These are phyloP conservation scores for Abscondita cerata DNA, from an alignment of 2,888 invertebrate genomes.

Conservation along the genomic window DNA sequence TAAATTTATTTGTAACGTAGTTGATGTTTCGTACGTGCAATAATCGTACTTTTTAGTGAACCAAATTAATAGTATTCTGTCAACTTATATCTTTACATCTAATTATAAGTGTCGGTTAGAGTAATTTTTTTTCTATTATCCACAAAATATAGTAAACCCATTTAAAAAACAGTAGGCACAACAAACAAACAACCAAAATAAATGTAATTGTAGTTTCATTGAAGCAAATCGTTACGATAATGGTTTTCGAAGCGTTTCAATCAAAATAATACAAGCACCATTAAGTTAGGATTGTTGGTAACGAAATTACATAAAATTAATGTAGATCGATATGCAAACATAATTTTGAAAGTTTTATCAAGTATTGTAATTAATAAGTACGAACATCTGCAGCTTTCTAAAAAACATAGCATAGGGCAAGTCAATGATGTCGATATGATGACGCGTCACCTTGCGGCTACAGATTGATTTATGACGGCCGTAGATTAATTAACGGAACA, in stretches of 20 bases:
- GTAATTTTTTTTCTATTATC: no score
- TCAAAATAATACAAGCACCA: not conserved
- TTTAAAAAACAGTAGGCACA: no score
- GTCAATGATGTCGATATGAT: slow-evolving; percentile 61
- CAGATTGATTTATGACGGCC: slow-evolving; percentile 59
- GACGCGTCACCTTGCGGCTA: slow-evolving; percentile 60
- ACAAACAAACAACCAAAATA: no score
- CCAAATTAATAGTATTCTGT: no score
- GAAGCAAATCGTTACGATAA: no score
- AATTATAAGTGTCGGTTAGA: no score
- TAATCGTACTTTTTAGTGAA: no score
- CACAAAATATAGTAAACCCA: no score
- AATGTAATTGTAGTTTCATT: no score
- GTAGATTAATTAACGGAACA: slow-evolving; percentile 56
- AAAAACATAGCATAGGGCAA: slow-evolving; percentile 48
- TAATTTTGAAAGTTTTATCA: slow-evolving; percentile 18
- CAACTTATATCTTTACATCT: no score
- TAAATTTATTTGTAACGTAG: no score
- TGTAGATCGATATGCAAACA: slow-evolving; percentile 12
- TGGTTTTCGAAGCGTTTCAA: not conserved
- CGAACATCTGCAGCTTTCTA: slow-evolving; percentile 35
- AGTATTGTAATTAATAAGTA: slow-evolving; percentile 32
- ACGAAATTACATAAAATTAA: not conserved
- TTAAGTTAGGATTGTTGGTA: not conserved
- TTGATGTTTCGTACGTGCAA: no score